A percentile compares a stretch with the other conserved stretches of the same genome.
Conservation (phyloP, 2,113 vertebrate species). For the Coryphaenoides rupestris region DNA sequence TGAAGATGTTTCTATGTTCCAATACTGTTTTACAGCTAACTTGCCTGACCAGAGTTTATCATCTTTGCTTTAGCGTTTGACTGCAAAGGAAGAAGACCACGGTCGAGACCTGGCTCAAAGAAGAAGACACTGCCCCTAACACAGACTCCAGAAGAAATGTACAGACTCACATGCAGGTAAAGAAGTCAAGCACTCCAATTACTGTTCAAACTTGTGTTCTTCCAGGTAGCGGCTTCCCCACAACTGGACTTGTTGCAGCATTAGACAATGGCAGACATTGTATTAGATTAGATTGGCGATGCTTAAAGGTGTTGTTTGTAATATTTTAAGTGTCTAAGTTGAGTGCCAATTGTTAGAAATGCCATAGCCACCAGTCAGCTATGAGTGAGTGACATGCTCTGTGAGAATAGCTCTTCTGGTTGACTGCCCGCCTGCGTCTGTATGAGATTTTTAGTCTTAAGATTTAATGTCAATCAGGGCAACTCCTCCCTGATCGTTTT, state of each 20-base stretch:
- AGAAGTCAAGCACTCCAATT: neutral
- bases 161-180: slow-evolving; percentile 96
- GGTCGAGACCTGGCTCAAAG: slow-evolving; percentile 94
- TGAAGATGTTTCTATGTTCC: too few relatives aligned
- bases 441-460: too few relatives aligned
- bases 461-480: too few relatives aligned
- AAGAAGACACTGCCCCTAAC: slow-evolving; percentile 90
- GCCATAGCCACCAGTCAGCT: too few relatives aligned
- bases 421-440: too few relatives aligned
- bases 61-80: slow-evolving; percentile 82
- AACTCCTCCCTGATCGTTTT: neutral
- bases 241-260: neutral
- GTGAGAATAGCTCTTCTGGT: too few relatives aligned
- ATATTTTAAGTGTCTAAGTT: too few relatives aligned
- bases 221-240: neutral
- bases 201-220: neutral
- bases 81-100: slow-evolving; percentile 93
- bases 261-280: neutral
- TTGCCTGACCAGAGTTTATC: neutral
- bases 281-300: too few relatives aligned
- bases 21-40: too few relatives aligned
- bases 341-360: too few relatives aligned
- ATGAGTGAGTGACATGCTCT: too few relatives aligned
- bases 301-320: too few relatives aligned
- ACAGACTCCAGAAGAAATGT: slow-evolving; percentile 95